Evolutionary conservation across 2,888 invertebrate genomes (phyloP).

Genomic region (Melieria picta): DNA sequence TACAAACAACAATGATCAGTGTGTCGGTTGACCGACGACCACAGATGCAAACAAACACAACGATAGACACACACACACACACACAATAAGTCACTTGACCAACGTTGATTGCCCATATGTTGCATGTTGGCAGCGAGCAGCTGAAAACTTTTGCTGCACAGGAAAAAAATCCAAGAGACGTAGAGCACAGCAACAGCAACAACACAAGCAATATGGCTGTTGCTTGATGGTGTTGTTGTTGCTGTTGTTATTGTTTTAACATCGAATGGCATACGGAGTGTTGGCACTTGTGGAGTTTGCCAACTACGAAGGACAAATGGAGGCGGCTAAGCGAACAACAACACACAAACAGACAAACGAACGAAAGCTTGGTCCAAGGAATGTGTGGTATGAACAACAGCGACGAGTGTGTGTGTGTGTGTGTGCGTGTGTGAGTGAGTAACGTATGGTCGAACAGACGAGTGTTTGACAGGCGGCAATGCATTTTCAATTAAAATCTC

Average conservation of each 20-base stretch:
- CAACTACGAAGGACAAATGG: too few relatives aligned
- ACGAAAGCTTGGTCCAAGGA: too few relatives aligned
- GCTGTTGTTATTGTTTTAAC: background rate
- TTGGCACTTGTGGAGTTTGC: too few relatives aligned
- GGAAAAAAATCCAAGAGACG: background rate
- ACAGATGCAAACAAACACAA: constrained; percentile 21
- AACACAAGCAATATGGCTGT: background rate
- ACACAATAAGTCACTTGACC: constrained; percentile 21
- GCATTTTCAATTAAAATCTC: constrained; percentile 65
- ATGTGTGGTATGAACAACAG: too few relatives aligned
- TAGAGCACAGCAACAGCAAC: background rate
- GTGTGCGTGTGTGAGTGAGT: too few relatives aligned
- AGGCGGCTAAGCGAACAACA: too few relatives aligned
- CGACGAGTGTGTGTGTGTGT: too few relatives aligned
- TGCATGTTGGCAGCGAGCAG: constrained; percentile 34
- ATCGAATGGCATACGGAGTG: too few relatives aligned
- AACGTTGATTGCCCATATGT: constrained; percentile 40
- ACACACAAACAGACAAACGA: too few relatives aligned
- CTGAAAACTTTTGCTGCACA: constrained; percentile 14
- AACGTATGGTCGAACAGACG: background rate
- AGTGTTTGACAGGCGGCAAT: constrained; percentile 47
- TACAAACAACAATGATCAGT: constrained; percentile 36
- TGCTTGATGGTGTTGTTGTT: background rate
- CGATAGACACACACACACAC: background rate
- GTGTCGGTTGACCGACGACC: constrained; percentile 37